phyloP scores from a whole-genome alignment of 2,888 invertebrate genomes.

The Gymnoscelis rufifasciata region DNA sequence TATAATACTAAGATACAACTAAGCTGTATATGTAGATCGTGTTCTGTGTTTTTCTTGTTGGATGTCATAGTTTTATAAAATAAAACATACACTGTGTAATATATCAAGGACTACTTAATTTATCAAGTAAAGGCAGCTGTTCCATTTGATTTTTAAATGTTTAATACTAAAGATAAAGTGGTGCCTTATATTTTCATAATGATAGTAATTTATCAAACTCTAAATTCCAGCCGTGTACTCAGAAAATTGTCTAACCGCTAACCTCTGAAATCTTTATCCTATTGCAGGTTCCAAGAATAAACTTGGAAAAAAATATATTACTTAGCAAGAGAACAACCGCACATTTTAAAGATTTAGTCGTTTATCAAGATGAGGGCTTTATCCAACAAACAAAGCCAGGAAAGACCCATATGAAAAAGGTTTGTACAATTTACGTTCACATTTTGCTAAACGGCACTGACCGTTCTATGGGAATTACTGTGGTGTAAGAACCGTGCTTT shows the following conservation, averaged over 20 bases:
- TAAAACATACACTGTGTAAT: no score
- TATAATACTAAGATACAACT: no score
- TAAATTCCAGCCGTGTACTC: conserved; percentile 3
- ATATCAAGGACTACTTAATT: no score
- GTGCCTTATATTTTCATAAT: no score
- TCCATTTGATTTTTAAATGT: no score
- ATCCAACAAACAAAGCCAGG: conserved; percentile 17
- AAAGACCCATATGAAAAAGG: conserved; percentile 18
- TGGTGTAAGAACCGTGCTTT: conserved; percentile 37
- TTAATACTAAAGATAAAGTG: no score
- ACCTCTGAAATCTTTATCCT: conserved; percentile 3
- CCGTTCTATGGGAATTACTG: conserved; percentile 42
- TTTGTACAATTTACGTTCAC: conserved; percentile 16
- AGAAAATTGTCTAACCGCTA: no score
- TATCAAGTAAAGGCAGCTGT: no score
- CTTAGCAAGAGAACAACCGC: conserved; percentile 19
- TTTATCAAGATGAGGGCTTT: conserved; percentile 22
- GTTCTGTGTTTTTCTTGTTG: no score
- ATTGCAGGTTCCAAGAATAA: conserved; percentile 14
- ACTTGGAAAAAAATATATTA: conserved; percentile 3
- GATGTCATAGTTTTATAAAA: no score
- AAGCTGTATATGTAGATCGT: no score
- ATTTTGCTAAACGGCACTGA: conserved; percentile 33
- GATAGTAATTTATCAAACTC: background rate
- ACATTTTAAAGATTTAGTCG: conserved; percentile 11